Base-by-base conservation (phyloP, 2,888 invertebrate species). In the Oscheius onirici region DNA sequence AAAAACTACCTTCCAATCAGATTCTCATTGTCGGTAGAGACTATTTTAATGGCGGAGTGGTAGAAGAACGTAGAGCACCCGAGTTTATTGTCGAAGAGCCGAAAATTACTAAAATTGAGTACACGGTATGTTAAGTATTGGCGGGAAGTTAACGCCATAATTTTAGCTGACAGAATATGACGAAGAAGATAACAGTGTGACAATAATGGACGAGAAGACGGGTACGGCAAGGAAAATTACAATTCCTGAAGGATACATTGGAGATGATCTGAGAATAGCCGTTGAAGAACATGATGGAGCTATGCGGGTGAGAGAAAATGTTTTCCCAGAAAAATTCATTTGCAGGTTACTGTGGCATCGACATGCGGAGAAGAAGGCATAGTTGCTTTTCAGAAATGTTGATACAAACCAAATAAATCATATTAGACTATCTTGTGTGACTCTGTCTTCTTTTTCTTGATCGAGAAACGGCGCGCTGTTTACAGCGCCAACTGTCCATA, bases 221-320 rank as follows among this genome's bases (percentile, higher is more conserved):
- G 63, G 63, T 5, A 28, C 8, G 8, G 13, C 24, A 20, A 63
- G 26, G 49, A 63, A 46, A 28, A 26, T 63, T 28, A n/a, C 49
- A 8, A 51, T 63, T 46, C 63, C 63, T 3, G 63, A 63, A 46
- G 63, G 63, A 49, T 63, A 49, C 46, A 49, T 63, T n/a, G 63
- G 63, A n/a, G 63, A 63, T 20, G 63, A 63, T 46, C 34, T 63
- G 28, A 44, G 63, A 46, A 28, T 28, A 11, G 63, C 63, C 10
- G 49, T 63, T 5, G 63, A 63, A 28, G 63, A 63, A 24, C 49
- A 63, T 24, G 49, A 63, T 15, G 63, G 63, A n/a, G 24, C 26
- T 15, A 63, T 63, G 13, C 24, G 49, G 28, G 63, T 63, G 28
- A 63, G 63, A 11, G 5, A n/a, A 46, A 34, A 8, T 26, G 24